Evolutionary conservation across 2,797 vertebrate species (phyloP).

Genomic region (Momotus momota): DNA sequence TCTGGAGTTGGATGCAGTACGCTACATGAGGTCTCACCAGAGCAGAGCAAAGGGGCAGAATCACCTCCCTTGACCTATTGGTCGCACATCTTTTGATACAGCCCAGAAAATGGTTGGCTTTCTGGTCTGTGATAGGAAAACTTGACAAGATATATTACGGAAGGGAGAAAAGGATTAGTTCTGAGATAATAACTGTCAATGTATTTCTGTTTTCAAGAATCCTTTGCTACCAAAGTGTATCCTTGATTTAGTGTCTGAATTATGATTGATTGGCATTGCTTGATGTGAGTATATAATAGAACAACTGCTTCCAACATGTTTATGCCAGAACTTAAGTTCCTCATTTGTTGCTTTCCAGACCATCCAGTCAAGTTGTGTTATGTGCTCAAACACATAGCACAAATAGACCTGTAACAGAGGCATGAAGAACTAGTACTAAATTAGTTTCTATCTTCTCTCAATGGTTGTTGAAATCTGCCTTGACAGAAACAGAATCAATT

Average conservation of each 20-base stretch:
- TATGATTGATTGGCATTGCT: not conserved
- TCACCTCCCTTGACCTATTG: accelerated
- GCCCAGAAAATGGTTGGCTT: accelerated
- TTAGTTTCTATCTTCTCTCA: not conserved
- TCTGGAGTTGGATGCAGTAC: not conserved
- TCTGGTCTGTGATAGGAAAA: not conserved
- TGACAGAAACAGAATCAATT: not conserved
- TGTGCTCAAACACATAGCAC: not conserved
- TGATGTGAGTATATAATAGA: not conserved
- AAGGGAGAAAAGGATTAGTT: not conserved
- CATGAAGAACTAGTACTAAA: not conserved
- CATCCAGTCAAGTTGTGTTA: not conserved
- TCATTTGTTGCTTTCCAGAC: not conserved
- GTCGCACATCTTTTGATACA: accelerated
- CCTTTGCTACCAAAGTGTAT: not conserved
- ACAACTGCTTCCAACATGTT: not conserved
- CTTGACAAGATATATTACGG: not conserved
- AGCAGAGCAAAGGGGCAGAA: not conserved
- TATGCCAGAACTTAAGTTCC: not conserved
- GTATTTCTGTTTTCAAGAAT: not conserved
- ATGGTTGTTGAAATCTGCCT: not conserved
- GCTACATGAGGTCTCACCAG: not conserved
- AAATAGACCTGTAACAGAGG: not conserved
- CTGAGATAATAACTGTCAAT: not conserved
- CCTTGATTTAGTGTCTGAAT: not conserved